These are phyloP conservation scores for Euwallacea fornicatus DNA, from an alignment of 1,140 invertebrate genomes.

Conservation along the genomic window DNA sequence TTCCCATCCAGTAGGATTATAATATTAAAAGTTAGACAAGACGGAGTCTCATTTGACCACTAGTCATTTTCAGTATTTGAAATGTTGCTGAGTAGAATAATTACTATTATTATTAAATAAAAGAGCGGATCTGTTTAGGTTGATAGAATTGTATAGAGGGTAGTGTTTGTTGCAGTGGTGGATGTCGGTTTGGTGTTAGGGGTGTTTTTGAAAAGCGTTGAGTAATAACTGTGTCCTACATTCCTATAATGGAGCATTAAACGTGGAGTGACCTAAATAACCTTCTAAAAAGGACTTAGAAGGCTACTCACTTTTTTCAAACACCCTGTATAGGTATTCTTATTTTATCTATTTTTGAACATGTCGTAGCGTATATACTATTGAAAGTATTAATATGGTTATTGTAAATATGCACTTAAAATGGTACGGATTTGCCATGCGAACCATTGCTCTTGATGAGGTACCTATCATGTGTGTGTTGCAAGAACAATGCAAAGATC, in stretches of 20 bases:
- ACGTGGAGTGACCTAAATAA: not conserved
- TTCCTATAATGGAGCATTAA: not conserved
- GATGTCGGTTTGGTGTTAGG: not conserved
- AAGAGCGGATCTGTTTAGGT: conserved; percentile 16
- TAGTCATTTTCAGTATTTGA: conserved; percentile 45
- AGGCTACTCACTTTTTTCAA: too few relatives aligned
- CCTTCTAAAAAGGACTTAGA: too few relatives aligned
- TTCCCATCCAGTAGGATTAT: conserved; percentile 4
- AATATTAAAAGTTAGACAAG: not conserved
- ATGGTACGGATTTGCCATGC: too few relatives aligned
- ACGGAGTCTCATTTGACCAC: conserved; percentile 29
- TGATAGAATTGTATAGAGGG: conserved; percentile 2
- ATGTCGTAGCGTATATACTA: not conserved
- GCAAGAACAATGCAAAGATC: too few relatives aligned
- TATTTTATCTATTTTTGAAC: not conserved
- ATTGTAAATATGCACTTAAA: not conserved
- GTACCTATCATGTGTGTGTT: too few relatives aligned
- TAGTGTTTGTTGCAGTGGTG: not conserved
- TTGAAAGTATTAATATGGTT: not conserved
- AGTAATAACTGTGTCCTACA: not conserved
- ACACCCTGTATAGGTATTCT: too few relatives aligned
- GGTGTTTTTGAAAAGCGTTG: not conserved
- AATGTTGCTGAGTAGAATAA: conserved; percentile 28
- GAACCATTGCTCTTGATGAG: too few relatives aligned
- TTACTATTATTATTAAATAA: conserved; percentile 24